Base-by-base conservation (phyloP, 2,888 invertebrate genomes). In the Tuta absoluta region DNA sequence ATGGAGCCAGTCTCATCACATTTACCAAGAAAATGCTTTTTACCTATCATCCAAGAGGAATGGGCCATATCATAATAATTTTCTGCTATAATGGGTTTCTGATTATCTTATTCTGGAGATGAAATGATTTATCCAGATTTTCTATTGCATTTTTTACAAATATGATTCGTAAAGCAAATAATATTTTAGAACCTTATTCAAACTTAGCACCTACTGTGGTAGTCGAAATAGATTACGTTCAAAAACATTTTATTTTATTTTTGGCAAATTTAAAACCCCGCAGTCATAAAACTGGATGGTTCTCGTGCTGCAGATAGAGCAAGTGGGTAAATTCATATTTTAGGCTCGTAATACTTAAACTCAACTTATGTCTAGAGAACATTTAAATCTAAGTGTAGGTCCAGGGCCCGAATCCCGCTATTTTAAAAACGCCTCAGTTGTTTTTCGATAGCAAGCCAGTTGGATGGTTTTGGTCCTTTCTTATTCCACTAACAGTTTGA, bases 1-100 rank as follows among this genome's bases (percentile, higher is more conserved):
- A 90, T 89, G 89, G 87, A 87, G 85, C 80, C 75, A 76, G 81
- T 72, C 87, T 89, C 89, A 89, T 88, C 89, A 86, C 82, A 83
- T 88, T 87, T 84, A 82, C 85, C 78, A 79, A 79, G 79, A 79
- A 85, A 82, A 78, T 74, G 80, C 80, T 81, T 86, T 86, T 82
- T 84, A 84, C 82, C 78, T 83, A 87, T 86, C 85, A 84, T 85
- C 81, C 78, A 8, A n/a, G 77, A 82, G 78, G 79, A 84, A 84
- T 80, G 74, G 73, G 70, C 73, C 71, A 78, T 81, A 85, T 79
- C 73, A 80, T 81, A 80, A 80, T 81, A 80, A 82, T 82, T 80
- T 75, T 66, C 72, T 70, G 68, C 66, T 70, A 74, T 85, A 85
- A 86, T 85, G 84, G 76, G 70, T 81, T 86, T 83, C 80, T 84